phyloP scores from a whole-genome alignment of 2,888 invertebrate species.

The Drosophila prostipennis region DNA sequence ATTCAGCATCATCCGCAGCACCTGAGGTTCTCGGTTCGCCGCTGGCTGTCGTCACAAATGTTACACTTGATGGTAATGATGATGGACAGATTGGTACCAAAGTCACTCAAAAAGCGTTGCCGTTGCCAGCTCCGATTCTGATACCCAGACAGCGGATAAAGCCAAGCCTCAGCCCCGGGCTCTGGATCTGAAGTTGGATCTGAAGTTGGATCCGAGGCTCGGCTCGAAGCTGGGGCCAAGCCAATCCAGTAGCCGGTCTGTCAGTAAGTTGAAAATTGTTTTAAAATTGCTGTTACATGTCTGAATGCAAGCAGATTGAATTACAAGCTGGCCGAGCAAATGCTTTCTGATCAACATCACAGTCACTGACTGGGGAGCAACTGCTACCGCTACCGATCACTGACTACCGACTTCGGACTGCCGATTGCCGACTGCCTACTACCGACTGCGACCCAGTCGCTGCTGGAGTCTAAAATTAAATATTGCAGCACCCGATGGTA shows the following conservation, averaged over 20 bases:
- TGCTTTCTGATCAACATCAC: conserved; percentile 60
- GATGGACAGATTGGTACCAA: conserved; percentile 84
- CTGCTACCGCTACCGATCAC: conserved; percentile 19
- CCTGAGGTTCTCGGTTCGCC: conserved; percentile 62
- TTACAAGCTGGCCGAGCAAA: conserved; percentile 77
- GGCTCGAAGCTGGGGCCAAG: conserved; percentile 55
- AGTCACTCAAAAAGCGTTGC: conserved; percentile 78
- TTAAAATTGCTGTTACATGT: conserved; percentile 83
- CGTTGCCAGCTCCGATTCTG: conserved; percentile 57
- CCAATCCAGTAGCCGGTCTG: conserved; percentile 80
- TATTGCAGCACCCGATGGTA: conserved; percentile 64
- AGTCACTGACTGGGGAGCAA: conserved; percentile 25
- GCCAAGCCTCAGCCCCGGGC: conserved; percentile 36
- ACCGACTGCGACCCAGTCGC: conserved; percentile 48
- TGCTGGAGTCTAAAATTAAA: conserved; percentile 59
- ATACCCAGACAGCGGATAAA: conserved; percentile 42
- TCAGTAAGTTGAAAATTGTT: conserved; percentile 84
- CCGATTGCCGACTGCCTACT: conserved; percentile 3
- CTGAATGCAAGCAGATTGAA: conserved; percentile 83
- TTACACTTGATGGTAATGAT: conserved; percentile 83
- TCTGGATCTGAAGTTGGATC: background rate
- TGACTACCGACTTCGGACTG: conserved; percentile 11
- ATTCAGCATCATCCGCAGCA: conserved; percentile 28
- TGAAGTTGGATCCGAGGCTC: background rate
- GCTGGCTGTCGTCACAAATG: conserved; percentile 78